phyloP scores from a whole-genome alignment of 2,113 vertebrate species.

The Platysteira castanea region DNA sequence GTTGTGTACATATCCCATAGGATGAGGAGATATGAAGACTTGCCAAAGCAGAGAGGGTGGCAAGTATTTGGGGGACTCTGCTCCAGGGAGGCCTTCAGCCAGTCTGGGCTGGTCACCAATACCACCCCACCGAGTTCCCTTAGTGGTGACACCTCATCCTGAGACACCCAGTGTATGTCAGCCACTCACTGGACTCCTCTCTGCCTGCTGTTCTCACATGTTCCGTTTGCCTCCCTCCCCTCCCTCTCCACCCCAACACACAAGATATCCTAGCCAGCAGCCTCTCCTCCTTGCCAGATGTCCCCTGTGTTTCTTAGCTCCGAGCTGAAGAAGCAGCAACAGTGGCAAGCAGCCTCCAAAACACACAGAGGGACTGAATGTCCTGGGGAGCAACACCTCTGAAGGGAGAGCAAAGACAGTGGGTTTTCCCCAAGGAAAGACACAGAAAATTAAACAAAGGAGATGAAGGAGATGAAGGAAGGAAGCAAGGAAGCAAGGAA shows the following conservation, averaged over 20 bases:
- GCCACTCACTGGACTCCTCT: not conserved
- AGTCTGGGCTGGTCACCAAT: not conserved
- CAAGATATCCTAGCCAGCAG: not conserved
- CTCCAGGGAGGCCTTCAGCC: not conserved
- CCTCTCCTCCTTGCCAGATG: not conserved
- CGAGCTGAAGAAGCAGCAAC: not conserved
- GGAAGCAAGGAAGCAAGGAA: too few species aligned
- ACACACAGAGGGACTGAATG: not conserved
- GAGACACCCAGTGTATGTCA: not conserved
- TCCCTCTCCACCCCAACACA: not conserved
- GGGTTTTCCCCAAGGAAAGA: not conserved
- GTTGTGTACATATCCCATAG: accelerated
- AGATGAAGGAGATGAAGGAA: not conserved
- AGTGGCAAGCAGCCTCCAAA: not conserved
- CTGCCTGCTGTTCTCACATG: not conserved
- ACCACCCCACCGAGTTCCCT: not conserved
- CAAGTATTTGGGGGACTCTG: not conserved
- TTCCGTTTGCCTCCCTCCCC: not conserved
- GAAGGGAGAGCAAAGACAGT: not conserved
- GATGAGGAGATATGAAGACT: not conserved
- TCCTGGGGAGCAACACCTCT: accelerated
- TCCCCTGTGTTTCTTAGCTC: not conserved
- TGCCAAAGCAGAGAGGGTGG: not conserved
- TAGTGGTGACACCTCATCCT: not conserved
- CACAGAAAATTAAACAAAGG: not conserved